Conservation (phyloP, 2,888 invertebrate species). For the Glaucopsyche alexis region DNA sequence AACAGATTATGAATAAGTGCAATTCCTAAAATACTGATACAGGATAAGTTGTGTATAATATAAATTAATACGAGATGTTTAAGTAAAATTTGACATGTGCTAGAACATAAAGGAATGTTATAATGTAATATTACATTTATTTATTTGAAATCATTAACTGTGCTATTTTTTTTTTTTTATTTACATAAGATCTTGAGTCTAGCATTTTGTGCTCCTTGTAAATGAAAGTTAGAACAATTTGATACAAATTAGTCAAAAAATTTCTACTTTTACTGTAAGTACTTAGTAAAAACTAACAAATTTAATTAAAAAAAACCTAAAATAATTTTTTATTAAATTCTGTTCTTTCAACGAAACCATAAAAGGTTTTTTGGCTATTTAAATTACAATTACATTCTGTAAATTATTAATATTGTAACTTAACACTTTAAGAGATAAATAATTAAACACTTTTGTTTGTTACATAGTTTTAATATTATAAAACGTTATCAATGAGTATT, state of each 20-base stretch:
- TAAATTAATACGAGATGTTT: constrained; percentile 17
- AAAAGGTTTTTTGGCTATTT: too few species aligned
- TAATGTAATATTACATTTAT: not conserved
- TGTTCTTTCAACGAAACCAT: too few species aligned
- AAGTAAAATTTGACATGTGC: constrained; percentile 16
- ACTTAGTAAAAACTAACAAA: too few species aligned
- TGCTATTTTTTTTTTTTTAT: not conserved
- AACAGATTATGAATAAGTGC: constrained; percentile 32
- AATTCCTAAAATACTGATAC: constrained; percentile 28
- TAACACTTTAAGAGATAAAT: too few species aligned
- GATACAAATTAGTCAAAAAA: not conserved
- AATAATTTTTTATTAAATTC: too few species aligned
- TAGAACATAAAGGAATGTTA: not conserved
- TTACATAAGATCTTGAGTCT: not conserved
- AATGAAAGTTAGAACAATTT: not conserved
- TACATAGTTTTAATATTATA: too few species aligned
- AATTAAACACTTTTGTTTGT: too few species aligned
- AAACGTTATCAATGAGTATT: too few species aligned
- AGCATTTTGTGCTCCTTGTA: not conserved
- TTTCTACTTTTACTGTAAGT: not conserved
- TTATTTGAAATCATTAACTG: not conserved
- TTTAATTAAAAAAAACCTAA: too few species aligned
- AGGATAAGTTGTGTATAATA: constrained; percentile 11
- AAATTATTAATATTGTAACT: too few species aligned
- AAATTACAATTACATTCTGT: too few species aligned